Evolutionary conservation across 2,888 invertebrate genomes (phyloP).

Genomic region (Polymixis flavicincta): DNA sequence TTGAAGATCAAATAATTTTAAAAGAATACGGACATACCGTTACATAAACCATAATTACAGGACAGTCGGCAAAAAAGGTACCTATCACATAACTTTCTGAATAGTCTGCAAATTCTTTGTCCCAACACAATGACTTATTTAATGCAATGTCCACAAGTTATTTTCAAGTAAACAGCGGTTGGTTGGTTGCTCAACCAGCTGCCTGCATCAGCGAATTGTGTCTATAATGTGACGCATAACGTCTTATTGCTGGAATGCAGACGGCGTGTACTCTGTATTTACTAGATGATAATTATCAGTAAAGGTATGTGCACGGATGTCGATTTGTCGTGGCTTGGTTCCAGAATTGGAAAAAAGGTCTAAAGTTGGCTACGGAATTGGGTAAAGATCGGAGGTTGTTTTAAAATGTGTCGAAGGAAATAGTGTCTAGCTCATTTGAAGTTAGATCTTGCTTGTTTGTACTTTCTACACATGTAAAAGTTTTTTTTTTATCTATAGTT

Average conservation of each 20-base stretch:
- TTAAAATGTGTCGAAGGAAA: not conserved
- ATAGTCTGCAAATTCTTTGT: not conserved
- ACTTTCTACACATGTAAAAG: not conserved
- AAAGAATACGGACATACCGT: not conserved
- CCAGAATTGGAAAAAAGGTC: not conserved
- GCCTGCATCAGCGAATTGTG: conserved; percentile 55
- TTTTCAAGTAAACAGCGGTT: conserved; percentile 16
- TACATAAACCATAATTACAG: not conserved
- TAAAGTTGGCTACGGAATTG: not conserved
- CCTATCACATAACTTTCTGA: not conserved
- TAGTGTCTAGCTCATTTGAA: not conserved
- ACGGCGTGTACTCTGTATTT: conserved; percentile 47
- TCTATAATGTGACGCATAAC: conserved; percentile 61
- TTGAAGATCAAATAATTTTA: not conserved
- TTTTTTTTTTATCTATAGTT: not conserved
- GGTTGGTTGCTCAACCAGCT: conserved; percentile 41
- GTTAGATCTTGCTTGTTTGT: not conserved
- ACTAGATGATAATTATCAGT: conserved; percentile 44
- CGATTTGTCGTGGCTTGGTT: conserved; percentile 2
- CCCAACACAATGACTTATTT: not conserved
- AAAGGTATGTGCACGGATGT: conserved; percentile 12
- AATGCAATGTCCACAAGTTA: conserved; percentile 24
- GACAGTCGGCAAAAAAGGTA: not conserved
- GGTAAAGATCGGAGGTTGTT: not conserved
- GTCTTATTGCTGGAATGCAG: conserved; percentile 54